These are phyloP conservation scores for Molorchus minor DNA, from an alignment of 2,888 invertebrate genomes.

Conservation along the genomic window DNA sequence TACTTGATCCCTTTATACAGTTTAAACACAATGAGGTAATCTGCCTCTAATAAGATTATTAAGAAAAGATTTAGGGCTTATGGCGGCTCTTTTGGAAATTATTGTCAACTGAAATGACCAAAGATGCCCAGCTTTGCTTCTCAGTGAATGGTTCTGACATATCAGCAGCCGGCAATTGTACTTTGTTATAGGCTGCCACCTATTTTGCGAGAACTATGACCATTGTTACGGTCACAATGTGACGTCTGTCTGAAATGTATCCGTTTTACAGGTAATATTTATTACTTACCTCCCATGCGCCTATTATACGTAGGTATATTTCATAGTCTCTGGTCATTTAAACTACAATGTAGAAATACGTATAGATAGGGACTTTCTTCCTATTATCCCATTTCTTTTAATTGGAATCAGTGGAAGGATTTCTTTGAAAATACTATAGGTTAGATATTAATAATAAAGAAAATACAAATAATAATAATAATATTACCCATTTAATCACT, in stretches of 20 bases:
- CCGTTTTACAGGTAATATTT: slow-evolving; percentile 18
- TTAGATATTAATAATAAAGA: no score
- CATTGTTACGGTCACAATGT: slow-evolving; percentile 29
- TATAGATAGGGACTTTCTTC: no score
- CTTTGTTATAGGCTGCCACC: slow-evolving; percentile 30
- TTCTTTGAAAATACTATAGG: no score
- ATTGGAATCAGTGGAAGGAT: no score
- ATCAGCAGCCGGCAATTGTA: slow-evolving; percentile 32
- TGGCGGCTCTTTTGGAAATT: slow-evolving; percentile 27
- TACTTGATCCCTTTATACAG: slow-evolving; percentile 36
- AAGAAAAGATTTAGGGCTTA: slow-evolving; percentile 29
- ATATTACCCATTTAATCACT: no score
- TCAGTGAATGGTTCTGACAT: slow-evolving; percentile 20
- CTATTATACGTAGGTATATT: no score
- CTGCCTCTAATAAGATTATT: slow-evolving; percentile 40
- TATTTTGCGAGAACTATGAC: slow-evolving; percentile 22
- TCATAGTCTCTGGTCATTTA: no score
- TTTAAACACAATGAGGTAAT: slow-evolving; percentile 33
- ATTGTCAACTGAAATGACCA: slow-evolving; percentile 28
- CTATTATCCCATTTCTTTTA: no score
- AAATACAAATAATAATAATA: no score
- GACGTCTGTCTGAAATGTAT: slow-evolving; percentile 25
- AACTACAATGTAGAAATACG: no score
- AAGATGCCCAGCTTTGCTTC: neutral
- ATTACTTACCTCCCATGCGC: slow-evolving; percentile 31